phyloP scores from a whole-genome alignment of 2,113 vertebrate species.

The Pelmatolapia mariae region DNA sequence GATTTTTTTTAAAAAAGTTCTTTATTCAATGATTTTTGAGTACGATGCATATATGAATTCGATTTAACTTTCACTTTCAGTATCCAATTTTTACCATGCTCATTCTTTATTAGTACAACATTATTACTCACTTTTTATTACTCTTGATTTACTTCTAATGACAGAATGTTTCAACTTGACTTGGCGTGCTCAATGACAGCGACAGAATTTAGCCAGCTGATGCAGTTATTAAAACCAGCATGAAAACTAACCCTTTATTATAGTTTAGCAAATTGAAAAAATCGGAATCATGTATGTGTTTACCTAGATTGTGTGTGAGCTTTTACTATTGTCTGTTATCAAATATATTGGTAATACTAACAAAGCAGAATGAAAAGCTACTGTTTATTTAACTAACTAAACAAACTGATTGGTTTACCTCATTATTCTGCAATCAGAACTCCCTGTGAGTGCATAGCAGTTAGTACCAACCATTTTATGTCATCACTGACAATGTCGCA shows the following conservation, averaged over 20 bases:
- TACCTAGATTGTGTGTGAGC: not conserved
- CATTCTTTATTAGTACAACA: not conserved
- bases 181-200: not conserved
- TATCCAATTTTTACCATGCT: not conserved
- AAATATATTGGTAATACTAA: not conserved
- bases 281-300: accelerated
- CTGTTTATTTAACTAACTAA: not conserved
- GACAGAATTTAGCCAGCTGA: not conserved
- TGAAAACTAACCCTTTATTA: not conserved
- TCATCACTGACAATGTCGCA: accelerated
- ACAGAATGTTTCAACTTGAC: not conserved
- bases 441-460: not conserved
- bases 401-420: not conserved
- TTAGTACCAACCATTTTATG: not conserved
- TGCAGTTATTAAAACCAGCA: not conserved
- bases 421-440: not conserved
- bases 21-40: not conserved
- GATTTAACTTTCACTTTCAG: not conserved
- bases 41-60: accelerated
- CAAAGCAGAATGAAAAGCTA: not conserved
- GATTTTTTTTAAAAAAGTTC: not conserved
- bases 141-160: not conserved
- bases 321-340: not conserved
- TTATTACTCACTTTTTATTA: not conserved
- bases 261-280: not conserved